Evolutionary conservation across 2,888 invertebrate genomes (phyloP).

Genomic region (Drosophila setosimentum): DNA sequence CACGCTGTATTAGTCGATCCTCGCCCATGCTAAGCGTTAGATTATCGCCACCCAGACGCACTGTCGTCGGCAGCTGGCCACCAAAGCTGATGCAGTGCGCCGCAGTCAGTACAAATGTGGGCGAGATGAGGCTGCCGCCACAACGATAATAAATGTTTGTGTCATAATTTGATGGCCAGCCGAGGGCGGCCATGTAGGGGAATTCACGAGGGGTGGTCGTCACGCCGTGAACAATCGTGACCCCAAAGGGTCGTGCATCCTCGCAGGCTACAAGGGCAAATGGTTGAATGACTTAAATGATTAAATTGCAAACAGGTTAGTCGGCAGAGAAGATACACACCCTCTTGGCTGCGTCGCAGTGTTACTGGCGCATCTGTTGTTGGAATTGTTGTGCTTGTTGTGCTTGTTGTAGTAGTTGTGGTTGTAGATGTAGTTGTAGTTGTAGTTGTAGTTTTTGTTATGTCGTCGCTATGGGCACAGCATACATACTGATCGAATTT

Average conservation of each 20-base stretch:
- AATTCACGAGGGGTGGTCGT: slow-evolving; percentile 47
- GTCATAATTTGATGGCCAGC: slow-evolving; percentile 64
- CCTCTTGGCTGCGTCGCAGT: slow-evolving; percentile 65
- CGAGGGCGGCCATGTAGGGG: slow-evolving; percentile 73
- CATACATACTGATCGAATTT: slow-evolving; percentile 79
- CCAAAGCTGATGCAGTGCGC: slow-evolving; percentile 74
- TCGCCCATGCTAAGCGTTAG: slow-evolving; percentile 52
- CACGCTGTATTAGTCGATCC: slow-evolving; percentile 39
- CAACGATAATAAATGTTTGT: slow-evolving; percentile 67
- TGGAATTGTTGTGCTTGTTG: not conserved
- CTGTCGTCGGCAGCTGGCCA: slow-evolving; percentile 54
- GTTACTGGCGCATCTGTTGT: slow-evolving; percentile 20
- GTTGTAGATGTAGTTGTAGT: slow-evolving; percentile 13
- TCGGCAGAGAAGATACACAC: slow-evolving; percentile 40
- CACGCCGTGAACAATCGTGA: slow-evolving; percentile 31
- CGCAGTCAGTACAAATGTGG: slow-evolving; percentile 74
- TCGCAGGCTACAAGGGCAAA: slow-evolving; percentile 41
- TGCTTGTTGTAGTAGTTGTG: not conserved
- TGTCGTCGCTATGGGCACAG: slow-evolving; percentile 42
- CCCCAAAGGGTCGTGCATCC: not conserved
- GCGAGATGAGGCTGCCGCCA: slow-evolving; percentile 73
- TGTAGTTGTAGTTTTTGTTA: not conserved
- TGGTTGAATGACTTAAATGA: not conserved
- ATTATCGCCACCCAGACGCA: slow-evolving; percentile 74
- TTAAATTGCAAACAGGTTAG: not conserved